Percentiles rank a stretch among this genome's conserved stretches.
Conservation (phyloP, 2,888 invertebrate species). For the Coleophora deauratella region DNA sequence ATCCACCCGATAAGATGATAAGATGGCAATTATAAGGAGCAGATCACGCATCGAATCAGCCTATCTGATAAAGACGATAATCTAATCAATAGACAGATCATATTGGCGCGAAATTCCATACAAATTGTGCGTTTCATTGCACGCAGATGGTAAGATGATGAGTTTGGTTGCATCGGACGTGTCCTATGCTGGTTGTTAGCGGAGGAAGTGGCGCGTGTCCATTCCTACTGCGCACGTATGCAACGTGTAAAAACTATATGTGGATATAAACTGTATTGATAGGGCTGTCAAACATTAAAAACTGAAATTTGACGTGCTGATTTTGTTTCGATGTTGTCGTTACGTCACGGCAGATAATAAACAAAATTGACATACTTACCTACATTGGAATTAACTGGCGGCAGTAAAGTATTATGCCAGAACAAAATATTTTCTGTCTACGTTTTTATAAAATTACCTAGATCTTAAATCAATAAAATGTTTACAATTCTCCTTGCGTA, state of each 20-base stretch:
- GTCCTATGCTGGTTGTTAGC: slow-evolving; percentile 27
- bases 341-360: no score
- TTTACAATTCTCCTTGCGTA: not conserved
- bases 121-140: slow-evolving; percentile 7
- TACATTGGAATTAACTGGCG: no score
- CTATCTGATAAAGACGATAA: slow-evolving; percentile 10
- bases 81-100: slow-evolving; percentile 5
- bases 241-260: not conserved
- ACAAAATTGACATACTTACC: no score
- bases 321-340: no score
- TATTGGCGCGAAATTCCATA: slow-evolving; percentile 8
- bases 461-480: no score
- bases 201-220: slow-evolving; percentile 9
- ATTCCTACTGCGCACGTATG: not conserved
- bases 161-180: slow-evolving; percentile 17
- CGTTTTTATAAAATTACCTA: no score
- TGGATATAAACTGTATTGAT: not conserved
- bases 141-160: not conserved
- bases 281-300: not conserved
- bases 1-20: no score
- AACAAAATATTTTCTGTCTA: no score
- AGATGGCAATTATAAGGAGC: no score
- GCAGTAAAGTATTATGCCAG: no score
- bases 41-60: not conserved
- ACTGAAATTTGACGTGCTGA: not conserved